Evolutionary conservation across 2,113 vertebrate species (phyloP), one percentile per base, ranked within the genome.

Genomic region (Lontra canadensis): DNA sequence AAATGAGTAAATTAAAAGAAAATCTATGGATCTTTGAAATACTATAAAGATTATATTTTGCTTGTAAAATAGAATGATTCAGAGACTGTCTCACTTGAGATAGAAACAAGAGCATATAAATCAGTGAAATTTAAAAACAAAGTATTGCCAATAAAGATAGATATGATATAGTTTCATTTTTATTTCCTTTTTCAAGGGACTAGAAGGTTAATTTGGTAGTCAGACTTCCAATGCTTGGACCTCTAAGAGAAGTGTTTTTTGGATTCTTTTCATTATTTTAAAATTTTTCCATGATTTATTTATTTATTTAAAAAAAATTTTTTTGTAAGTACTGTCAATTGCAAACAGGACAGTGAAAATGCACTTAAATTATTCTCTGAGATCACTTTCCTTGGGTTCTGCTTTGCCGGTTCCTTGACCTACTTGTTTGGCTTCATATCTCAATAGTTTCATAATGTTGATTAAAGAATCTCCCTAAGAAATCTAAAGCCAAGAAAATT

Each of bases 201-300:
- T 74, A 4, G 20, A 94, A 94, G 14, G 26, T 71, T 91, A 81
- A 81, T 7, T 59, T 84, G 23, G 11, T 84, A 5, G 7, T 69
- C 8, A 26, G 36, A 90, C 34, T 81, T 90, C 36, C 89, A 52
- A 47, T 79, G 15, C 26, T 21, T 73, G 31, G 18, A 36, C 21
- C 39, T 85, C 49, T n/a, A 79, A 74, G 42, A 87, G 92, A 20
- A 76, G 3, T 42, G 5, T 4, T 80, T 95, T 87, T 34, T 57
- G 13, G 6, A 52, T 59, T 84, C 42, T 96, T 97, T 96, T 57
- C 47, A 69, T 83, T 81, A 76, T 71, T 92, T 96, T 93, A 92
- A 57, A 36, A 55, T 69, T 90, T 86, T 94, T 79, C 31, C 15
- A 94, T 39, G 63, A 61, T 31, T 59, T 84, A 63, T 25, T 59